Evolutionary conservation across 2,113 vertebrate genomes (phyloP).

Genomic region (Galbula dea): DNA sequence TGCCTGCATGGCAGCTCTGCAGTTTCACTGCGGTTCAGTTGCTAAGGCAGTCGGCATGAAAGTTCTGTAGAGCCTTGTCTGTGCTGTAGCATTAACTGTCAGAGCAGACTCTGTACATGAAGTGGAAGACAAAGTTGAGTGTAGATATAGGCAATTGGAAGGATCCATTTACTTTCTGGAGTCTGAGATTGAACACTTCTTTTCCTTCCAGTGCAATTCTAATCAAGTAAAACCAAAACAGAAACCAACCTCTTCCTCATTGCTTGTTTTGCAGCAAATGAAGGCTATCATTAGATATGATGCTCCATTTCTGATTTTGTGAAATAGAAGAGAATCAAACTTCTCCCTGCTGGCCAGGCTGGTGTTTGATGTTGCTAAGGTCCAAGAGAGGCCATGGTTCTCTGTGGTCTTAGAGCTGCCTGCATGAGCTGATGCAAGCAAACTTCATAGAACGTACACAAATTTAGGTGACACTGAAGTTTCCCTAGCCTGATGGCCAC

Average conservation of each 20-base stretch:
- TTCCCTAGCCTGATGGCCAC: not conserved
- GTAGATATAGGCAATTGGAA: not conserved
- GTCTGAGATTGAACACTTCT: not conserved
- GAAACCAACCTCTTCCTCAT: not conserved
- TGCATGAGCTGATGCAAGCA: not conserved
- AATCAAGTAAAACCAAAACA: not conserved
- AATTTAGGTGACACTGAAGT: not conserved
- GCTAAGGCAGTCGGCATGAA: not conserved
- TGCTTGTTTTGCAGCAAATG: not conserved
- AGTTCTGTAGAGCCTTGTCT: not conserved
- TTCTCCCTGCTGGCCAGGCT: not conserved
- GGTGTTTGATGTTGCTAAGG: not conserved
- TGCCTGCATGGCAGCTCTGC: not conserved
- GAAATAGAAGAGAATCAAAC: not conserved
- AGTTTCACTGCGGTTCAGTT: not conserved
- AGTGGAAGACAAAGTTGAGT: not conserved
- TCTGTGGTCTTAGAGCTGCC: not conserved
- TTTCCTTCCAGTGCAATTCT: not conserved
- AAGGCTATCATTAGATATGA: not conserved
- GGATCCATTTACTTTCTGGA: not conserved
- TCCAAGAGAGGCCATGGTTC: not conserved
- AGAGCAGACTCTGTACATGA: not conserved
- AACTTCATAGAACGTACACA: fast-evolving
- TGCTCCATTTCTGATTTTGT: not conserved
- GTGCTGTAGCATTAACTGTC: not conserved